These are phyloP conservation scores for Proterorhinus semilunaris DNA, from an alignment of 2,113 vertebrate species.

Conservation along the genomic window DNA sequence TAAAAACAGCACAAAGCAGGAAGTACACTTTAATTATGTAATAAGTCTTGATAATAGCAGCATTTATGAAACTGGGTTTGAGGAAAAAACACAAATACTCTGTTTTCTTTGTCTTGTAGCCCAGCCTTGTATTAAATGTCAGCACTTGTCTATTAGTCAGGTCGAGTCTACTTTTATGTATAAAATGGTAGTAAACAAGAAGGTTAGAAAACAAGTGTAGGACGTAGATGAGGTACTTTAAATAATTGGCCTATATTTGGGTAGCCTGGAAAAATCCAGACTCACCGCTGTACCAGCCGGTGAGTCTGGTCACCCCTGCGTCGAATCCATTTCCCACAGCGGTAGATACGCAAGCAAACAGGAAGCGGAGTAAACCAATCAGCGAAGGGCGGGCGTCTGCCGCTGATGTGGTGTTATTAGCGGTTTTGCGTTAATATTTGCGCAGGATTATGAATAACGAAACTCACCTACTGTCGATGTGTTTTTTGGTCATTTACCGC, in stretches of 20 bases:
- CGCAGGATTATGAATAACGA: too few relatives aligned
- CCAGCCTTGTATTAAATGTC: conserved; percentile 36
- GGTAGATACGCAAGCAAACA: too few relatives aligned
- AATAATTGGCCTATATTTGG: conserved; percentile 72
- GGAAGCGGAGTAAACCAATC: too few relatives aligned
- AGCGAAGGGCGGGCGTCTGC: too few relatives aligned
- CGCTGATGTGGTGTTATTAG: too few relatives aligned
- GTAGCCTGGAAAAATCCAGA: too few relatives aligned
- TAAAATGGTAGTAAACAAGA: conserved; percentile 29
- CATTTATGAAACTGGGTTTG: conserved; percentile 24
- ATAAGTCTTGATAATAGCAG: conserved; percentile 1
- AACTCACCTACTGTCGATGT: too few relatives aligned
- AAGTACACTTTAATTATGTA: conserved; percentile 8
- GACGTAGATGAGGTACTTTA: conserved; percentile 59
- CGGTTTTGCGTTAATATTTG: too few relatives aligned
- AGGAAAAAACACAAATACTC: not conserved
- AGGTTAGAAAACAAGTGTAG: conserved; percentile 55
- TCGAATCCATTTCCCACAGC: too few relatives aligned
- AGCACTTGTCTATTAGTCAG: conserved; percentile 23
- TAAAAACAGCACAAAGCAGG: conserved; percentile 13
- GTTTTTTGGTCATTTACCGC: too few relatives aligned
- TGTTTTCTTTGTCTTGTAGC: conserved; percentile 19
- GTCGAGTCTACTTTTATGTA: conserved; percentile 4
- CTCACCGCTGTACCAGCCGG: too few relatives aligned
- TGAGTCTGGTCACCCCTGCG: too few relatives aligned